A percentile compares a stretch with the other conserved stretches of the same genome.
These are phyloP conservation scores for Myiotriccus ornatus DNA, from an alignment of 2,797 vertebrate genomes.

Conservation along the genomic window DNA sequence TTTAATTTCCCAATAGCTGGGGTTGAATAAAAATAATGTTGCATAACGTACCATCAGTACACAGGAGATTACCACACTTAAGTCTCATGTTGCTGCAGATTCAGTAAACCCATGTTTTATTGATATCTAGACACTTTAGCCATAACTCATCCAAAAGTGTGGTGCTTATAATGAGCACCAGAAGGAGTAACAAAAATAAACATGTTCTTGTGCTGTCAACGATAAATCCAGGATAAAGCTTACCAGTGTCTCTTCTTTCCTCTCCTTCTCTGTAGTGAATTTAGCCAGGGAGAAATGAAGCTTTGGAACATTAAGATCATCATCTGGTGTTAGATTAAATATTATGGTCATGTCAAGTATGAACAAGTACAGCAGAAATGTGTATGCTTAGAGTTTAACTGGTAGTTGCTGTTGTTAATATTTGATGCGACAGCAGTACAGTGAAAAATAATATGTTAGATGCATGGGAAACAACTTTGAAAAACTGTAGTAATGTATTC, in stretches of 20 bases:
- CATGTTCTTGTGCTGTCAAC: slow-evolving; percentile 23
- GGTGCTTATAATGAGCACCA: slow-evolving; percentile 35
- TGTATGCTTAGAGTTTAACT: neutral
- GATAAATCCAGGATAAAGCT: neutral
- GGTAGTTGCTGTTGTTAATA: neutral
- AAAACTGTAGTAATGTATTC: neutral
- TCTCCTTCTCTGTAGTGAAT: neutral
- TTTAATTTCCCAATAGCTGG: slow-evolving; percentile 73
- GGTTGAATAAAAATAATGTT: slow-evolving; percentile 70
- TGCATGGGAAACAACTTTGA: neutral
- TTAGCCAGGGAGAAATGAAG: neutral
- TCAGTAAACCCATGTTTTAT: slow-evolving; percentile 29
- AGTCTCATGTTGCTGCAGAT: slow-evolving; percentile 6
- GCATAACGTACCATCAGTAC: slow-evolving; percentile 49
- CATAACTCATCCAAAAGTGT: neutral
- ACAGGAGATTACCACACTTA: slow-evolving; percentile 15
- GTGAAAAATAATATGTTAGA: neutral
- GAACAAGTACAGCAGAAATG: neutral
- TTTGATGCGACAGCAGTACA: neutral
- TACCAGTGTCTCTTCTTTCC: neutral
- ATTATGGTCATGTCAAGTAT: neutral
- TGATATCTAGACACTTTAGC: neutral
- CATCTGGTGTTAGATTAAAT: neutral
- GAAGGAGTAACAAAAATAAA: slow-evolving; percentile 57
- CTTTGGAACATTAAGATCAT: neutral